Conservation (phyloP, 2,113 vertebrate species). For the Electrona antarctica region DNA sequence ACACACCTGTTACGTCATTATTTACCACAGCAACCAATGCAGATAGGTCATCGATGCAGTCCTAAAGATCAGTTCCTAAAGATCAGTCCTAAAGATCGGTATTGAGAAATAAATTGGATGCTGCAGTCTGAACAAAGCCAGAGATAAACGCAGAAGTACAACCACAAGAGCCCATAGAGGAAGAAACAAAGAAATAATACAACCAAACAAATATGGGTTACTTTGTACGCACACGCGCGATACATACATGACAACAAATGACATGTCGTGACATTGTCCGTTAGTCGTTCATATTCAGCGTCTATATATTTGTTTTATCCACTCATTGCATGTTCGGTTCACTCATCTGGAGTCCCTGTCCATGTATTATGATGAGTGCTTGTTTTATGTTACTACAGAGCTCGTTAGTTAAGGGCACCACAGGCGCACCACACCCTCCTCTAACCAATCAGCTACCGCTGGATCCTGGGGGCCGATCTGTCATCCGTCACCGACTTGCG, state of each 20-base stretch:
- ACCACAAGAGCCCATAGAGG: constrained; percentile 47
- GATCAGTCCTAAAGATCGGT: too few relatives aligned
- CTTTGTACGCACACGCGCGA: constrained; percentile 53
- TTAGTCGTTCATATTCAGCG: constrained; percentile 23
- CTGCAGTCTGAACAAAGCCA: constrained; percentile 22
- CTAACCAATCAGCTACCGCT: constrained; percentile 77
- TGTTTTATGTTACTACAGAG: constrained; percentile 44
- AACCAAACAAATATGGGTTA: constrained; percentile 55
- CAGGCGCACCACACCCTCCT: constrained; percentile 27
- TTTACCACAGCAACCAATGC: too few relatives aligned
- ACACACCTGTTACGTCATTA: too few relatives aligned
- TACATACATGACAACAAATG: constrained; percentile 55
- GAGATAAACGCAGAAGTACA: constrained; percentile 49
- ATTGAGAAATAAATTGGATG: too few relatives aligned
- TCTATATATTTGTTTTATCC: constrained; percentile 15
- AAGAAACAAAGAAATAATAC: constrained; percentile 37
- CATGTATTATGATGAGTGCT: constrained; percentile 45
- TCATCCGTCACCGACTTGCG: constrained; percentile 93
- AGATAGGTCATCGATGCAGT: too few relatives aligned
- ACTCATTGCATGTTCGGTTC: constrained; percentile 33
- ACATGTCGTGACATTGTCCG: constrained; percentile 43
- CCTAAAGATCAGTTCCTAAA: too few relatives aligned
- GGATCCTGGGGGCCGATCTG: constrained; percentile 91
- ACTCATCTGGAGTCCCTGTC: constrained; percentile 42
- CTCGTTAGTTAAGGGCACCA: constrained; percentile 35